Base-by-base conservation (phyloP, 2,113 vertebrate genomes). In the Vulpes lagopus region DNA sequence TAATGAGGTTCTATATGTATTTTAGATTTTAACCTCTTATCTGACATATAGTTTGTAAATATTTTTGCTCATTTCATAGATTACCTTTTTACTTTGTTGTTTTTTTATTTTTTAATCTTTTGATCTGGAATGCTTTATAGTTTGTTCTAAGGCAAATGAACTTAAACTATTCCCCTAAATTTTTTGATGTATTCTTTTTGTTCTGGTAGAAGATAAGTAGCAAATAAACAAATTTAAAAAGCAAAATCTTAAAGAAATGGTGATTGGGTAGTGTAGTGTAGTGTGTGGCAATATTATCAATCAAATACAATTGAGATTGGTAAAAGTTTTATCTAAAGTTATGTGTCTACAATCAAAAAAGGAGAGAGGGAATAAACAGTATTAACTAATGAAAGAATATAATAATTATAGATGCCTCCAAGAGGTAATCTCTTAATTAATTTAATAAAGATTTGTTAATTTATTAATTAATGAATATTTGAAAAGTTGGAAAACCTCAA, bases 291-390 rank as follows among this genome's bases (percentile, higher is more conserved):
- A 94, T 57, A 91, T 62, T 96, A 91, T 95, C 97, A 97, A 96
- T 83, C 81, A 62, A 16, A 92, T 90, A 89, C 96, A 96, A 85
- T 97, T 97, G 83, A 94, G 98, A 97, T 95, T 94, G 96, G 96
- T 97, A 91, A 94, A 49, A 49, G 93, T 97, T 97, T 98, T 98
- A 95, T 93, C 93, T 81, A 96, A 85, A 79, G 60, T 97, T 60
- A 17, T 87, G 82, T 95, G 95, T 93, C 71, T 95, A 73, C 71
- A 84, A 59, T 90, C 67, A 96, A 64, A 91, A 73, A 91, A 74
- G 22, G 38, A 73, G 81, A 92, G 89, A 92, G 57, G 96, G 92
- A 90, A 74, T 74, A 74, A 74, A 74, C 11, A 38, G 14, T 74
- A 43, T 74, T 74, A 49, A 49, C 38, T 74, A 74, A 74, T 74